phyloP scores from a whole-genome alignment of 2,113 vertebrate species.

The Chroicocephalus ridibundus region DNA sequence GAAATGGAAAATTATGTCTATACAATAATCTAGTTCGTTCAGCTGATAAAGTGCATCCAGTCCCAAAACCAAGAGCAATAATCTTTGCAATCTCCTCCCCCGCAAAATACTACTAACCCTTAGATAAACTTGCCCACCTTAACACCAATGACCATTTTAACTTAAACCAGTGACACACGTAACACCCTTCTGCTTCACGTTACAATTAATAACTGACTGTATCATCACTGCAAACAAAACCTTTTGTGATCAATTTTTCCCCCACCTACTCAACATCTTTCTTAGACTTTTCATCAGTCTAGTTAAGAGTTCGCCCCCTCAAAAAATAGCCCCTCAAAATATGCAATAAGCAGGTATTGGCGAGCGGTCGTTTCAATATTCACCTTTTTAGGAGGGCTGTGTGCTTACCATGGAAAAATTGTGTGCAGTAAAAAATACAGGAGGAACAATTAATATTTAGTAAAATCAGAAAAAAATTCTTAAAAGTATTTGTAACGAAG shows the following conservation, averaged over 20 bases:
- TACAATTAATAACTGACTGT: slow-evolving; percentile 38
- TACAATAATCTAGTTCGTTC: slow-evolving; percentile 7
- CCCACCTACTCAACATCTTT: background rate
- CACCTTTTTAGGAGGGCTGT: background rate
- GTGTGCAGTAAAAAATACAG: slow-evolving; percentile 6
- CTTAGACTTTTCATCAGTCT: background rate
- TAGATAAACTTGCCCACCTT: slow-evolving; percentile 71
- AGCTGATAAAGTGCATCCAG: slow-evolving; percentile 20
- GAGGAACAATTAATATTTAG: background rate
- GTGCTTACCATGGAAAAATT: slow-evolving; percentile 12
- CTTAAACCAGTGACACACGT: slow-evolving; percentile 43
- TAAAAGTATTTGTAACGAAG: slow-evolving; percentile 46
- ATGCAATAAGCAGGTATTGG: background rate
- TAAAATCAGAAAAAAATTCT: slow-evolving; percentile 23
- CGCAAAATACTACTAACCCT: slow-evolving; percentile 58
- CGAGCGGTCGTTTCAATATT: slow-evolving; percentile 1
- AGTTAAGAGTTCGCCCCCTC: background rate
- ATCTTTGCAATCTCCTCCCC: slow-evolving; percentile 33
- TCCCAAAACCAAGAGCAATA: slow-evolving; percentile 30
- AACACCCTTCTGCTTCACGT: background rate
- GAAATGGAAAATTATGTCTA: slow-evolving; percentile 21
- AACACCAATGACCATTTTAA: slow-evolving; percentile 71
- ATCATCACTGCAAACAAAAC: slow-evolving; percentile 28
- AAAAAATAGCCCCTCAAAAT: slow-evolving; percentile 47
- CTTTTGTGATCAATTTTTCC: background rate